Evolutionary conservation across 2,797 vertebrate genomes (phyloP), one percentile per base, ranked within the genome.

Genomic region (Sphenodon punctatus): DNA sequence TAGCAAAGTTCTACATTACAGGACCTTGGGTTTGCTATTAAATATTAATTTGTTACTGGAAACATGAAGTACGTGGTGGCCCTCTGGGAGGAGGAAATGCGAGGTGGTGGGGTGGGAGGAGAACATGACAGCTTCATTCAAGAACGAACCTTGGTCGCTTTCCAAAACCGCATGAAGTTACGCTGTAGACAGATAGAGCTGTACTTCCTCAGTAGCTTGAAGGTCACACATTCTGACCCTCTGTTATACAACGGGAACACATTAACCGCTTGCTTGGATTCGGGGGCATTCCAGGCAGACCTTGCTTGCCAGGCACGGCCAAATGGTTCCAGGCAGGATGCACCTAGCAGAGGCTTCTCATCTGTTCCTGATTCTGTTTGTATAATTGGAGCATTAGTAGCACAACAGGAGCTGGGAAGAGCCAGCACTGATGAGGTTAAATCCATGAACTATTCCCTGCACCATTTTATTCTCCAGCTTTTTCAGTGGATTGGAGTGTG

Each of bases 391-490:
- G 72, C 64, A 55, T 70, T 64, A 60, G 25, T 67, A 51, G 56
- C 60, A 66, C 60, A 71, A n/a, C 66, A 77, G 9, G 20, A 16
- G 34, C 11, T 67, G 22, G 32, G 64, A 77, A 87, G 88, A 86
- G 84, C 36, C 46, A 9, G 61, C 67, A 3, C 34, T 59, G 65
- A 51, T 43, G 34, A 64, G 85, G 88, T 84, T 85, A 84, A 46
- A 71, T 71, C 68, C 73, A 68, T 80, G 73, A 72, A 75, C 78
- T 87, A 0, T 0, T 83, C 79, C 46, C 23, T 48, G n/a, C 76
- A 73, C 63, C 74, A 13, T 82, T 7, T 90, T 90, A 82, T 78
- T 38, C 59, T 41, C 92, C 88, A 88, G 72, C 88, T 85, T 74
- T 80, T 82, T 84, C 85, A 60, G 68, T 7, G 72, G 65, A 78